Evolutionary conservation across 2,113 vertebrate genomes (phyloP).

Genomic region (Cairina moschata): DNA sequence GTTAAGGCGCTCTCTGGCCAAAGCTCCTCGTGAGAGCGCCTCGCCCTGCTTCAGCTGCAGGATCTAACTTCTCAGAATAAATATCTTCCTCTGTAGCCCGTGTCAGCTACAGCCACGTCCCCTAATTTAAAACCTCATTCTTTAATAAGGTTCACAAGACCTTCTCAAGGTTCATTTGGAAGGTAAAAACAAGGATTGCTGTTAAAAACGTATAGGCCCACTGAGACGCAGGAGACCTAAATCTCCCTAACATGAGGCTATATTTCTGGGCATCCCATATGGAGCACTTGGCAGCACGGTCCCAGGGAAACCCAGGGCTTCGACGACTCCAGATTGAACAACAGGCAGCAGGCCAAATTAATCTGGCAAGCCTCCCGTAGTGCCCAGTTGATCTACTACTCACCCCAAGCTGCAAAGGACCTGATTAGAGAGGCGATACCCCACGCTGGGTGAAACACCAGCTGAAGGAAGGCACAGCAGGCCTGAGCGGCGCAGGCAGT

Average conservation of each 20-base stretch:
- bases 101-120: constrained; percentile 11
- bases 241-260: constrained; percentile 12
- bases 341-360: constrained; percentile 37
- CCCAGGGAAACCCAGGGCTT: constrained; percentile 23
- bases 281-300: constrained; percentile 57
- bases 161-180: constrained; percentile 63
- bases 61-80: constrained; percentile 7
- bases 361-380: constrained; percentile 44
- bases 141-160: constrained; percentile 36
- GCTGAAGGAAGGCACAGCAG: background rate
- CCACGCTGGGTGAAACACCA: accelerated
- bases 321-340: constrained; percentile 32
- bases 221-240: constrained; percentile 28
- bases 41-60: background rate
- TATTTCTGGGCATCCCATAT: constrained; percentile 72
- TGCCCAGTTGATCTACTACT: background rate
- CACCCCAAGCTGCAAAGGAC: background rate
- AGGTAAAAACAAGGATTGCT: constrained; percentile 24
- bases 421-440: background rate
- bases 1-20: background rate
- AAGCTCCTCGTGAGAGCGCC: background rate
- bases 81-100: background rate
- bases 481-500: too few relatives aligned
- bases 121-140: constrained; percentile 42
- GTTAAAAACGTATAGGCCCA: constrained; percentile 61